A percentile compares a stretch with the other conserved stretches of the same genome.
These are phyloP conservation scores for Cataglyphis albicans DNA, from an alignment of 2,888 invertebrate species.

Conservation along the genomic window DNA sequence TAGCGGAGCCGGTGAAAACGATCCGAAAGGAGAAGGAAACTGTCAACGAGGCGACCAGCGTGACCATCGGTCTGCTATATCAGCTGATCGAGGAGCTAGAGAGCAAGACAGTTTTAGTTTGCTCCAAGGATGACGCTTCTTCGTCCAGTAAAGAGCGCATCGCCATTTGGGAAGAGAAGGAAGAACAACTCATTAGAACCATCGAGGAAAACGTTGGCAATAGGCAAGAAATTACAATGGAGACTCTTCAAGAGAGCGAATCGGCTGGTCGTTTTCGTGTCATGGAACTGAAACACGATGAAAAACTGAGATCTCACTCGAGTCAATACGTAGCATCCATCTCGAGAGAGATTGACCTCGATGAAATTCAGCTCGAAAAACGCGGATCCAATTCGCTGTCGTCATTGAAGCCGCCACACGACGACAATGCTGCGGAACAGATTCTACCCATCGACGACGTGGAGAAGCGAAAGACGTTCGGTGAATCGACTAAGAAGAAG, in stretches of 20 bases:
- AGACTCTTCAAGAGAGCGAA: not conserved
- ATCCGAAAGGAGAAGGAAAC: constrained; percentile 51
- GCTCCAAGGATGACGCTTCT: not conserved
- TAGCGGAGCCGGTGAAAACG: not conserved
- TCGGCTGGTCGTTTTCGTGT: constrained; percentile 5
- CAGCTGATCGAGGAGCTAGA: constrained; percentile 77
- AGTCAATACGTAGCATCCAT: constrained; percentile 41
- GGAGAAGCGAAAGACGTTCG: constrained; percentile 10
- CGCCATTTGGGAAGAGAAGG: constrained; percentile 73
- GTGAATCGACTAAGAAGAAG: constrained; percentile 35
- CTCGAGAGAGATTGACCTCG: constrained; percentile 38
- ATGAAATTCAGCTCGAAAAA: constrained; percentile 58
- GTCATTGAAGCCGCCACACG: constrained; percentile 16
- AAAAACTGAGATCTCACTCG: constrained; percentile 32
- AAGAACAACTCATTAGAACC: constrained; percentile 74
- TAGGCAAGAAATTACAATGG: not conserved
- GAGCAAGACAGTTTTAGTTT: constrained; percentile 17
- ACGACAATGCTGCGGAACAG: not conserved
- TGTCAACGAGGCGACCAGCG: constrained; percentile 58
- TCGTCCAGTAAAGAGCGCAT: constrained; percentile 49
- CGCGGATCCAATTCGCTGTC: constrained; percentile 33
- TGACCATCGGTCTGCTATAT: constrained; percentile 68
- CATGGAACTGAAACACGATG: constrained; percentile 4
- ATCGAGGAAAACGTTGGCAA: constrained; percentile 66
- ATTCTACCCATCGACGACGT: constrained; percentile 22